phyloP scores from a whole-genome alignment of 1,140 invertebrate genomes.

The Aphis craccivora region DNA sequence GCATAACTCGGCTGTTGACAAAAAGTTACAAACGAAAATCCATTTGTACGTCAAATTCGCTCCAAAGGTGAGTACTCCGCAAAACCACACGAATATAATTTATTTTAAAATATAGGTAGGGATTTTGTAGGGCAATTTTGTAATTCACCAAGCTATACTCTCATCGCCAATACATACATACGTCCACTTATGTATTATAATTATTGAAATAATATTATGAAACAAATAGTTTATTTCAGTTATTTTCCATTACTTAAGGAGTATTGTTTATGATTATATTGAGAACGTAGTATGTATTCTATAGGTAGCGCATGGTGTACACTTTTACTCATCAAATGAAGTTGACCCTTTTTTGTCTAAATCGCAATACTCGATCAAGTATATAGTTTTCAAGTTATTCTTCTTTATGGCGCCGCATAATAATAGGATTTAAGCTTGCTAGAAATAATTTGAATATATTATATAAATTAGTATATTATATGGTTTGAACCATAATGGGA shows the following conservation, averaged over 20 bases:
- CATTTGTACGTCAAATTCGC: slow-evolving; percentile 85
- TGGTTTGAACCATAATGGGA: neutral
- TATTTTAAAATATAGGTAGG: neutral
- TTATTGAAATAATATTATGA: neutral
- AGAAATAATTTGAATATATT: neutral
- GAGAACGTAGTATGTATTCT: rapidly evolving
- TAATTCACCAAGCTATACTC: neutral
- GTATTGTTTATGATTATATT: neutral
- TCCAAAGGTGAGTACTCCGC: slow-evolving; percentile 72
- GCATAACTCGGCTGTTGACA: slow-evolving; percentile 84
- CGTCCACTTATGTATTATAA: neutral
- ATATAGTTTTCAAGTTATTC: neutral
- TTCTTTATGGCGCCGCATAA: neutral
- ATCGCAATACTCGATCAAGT: neutral
- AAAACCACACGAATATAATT: neutral
- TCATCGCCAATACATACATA: neutral
- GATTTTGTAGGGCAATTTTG: neutral
- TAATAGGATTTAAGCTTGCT: neutral
- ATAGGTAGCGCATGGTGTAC: neutral
- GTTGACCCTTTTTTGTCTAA: neutral
- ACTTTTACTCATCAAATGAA: neutral
- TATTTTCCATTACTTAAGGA: neutral
- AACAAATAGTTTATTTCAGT: neutral
- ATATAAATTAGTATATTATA: neutral
- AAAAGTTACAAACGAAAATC: slow-evolving; percentile 79